phyloP scores from a whole-genome alignment of 2,888 invertebrate species.

The Drosophila neonasuta region DNA sequence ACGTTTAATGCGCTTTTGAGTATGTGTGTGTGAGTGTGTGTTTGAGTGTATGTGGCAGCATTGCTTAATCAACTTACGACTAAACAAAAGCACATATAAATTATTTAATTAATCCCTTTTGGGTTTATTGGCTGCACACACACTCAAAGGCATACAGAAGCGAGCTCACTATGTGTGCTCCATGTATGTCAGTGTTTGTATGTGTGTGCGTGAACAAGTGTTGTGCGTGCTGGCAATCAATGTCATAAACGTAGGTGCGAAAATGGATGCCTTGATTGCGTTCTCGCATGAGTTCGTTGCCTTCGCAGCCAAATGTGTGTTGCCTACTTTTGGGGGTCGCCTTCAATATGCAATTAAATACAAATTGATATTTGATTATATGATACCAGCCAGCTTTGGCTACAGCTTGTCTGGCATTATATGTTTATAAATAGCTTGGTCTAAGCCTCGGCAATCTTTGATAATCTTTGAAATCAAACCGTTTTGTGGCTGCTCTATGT shows the following conservation, averaged over 20 bases:
- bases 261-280: conserved; percentile 65
- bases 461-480: conserved; percentile 20
- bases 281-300: conserved; percentile 61
- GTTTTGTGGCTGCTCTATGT: background rate
- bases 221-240: conserved; percentile 71
- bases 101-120: conserved; percentile 74
- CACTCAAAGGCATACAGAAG: conserved; percentile 22
- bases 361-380: conserved; percentile 58
- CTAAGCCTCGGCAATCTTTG: conserved; percentile 15
- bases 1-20: conserved; percentile 67
- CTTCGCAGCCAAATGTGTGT: conserved; percentile 46
- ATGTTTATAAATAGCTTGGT: conserved; percentile 6
- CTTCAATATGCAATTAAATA: conserved; percentile 57
- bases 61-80: conserved; percentile 71
- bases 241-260: conserved; percentile 73
- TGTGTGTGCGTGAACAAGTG: conserved; percentile 17
- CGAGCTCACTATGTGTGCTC: background rate
- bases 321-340: conserved; percentile 50
- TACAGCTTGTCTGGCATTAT: conserved; percentile 11
- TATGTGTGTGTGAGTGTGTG: conserved; percentile 14
- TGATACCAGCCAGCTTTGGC: conserved; percentile 13
- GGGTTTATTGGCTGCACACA: conserved; percentile 65
- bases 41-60: conserved; percentile 26
- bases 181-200: conserved; percentile 15
- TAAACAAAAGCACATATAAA: conserved; percentile 73